Conservation (phyloP, 1,140 invertebrate species). For the Drosophila insularis region DNA sequence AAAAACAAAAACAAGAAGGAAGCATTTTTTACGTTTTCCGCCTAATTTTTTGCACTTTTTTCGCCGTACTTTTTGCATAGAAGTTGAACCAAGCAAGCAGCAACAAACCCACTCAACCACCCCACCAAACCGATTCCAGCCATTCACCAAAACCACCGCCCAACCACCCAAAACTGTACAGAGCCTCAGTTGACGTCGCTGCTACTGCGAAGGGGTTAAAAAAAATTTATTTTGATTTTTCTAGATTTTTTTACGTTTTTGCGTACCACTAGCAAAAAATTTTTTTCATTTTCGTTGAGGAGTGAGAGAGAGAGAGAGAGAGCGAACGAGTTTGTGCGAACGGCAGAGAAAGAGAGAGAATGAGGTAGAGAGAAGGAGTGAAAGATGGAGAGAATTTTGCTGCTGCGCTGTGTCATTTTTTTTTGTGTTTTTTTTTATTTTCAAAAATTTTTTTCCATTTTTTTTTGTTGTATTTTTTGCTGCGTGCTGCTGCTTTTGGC, state of each 20-base stretch:
- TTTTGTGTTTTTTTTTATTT: constrained; percentile 32
- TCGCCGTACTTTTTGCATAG: constrained; percentile 44
- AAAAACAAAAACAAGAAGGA: constrained; percentile 37
- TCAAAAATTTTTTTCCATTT: constrained; percentile 55
- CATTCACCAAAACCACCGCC: constrained; percentile 6
- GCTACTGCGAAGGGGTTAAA: constrained; percentile 70
- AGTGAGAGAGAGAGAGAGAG: neutral
- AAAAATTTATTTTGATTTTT: constrained; percentile 74
- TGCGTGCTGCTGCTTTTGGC: constrained; percentile 59
- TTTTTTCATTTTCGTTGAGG: constrained; percentile 47
- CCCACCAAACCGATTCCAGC: constrained; percentile 15
- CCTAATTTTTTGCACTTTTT: constrained; percentile 75
- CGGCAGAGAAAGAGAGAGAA: neutral
- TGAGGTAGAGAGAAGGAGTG: constrained; percentile 17
- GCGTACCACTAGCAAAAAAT: constrained; percentile 46
- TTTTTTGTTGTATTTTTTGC: constrained; percentile 64
- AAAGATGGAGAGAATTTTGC: constrained; percentile 42
- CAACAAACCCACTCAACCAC: constrained; percentile 50
- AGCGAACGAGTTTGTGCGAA: neutral
- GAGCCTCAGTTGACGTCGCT: constrained; percentile 26
- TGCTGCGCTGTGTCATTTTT: constrained; percentile 66
- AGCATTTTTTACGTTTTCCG: constrained; percentile 65
- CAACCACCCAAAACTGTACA: constrained; percentile 20
- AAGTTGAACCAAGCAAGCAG: constrained; percentile 28
- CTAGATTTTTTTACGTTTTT: constrained; percentile 60